phyloP scores from a whole-genome alignment of 2,888 invertebrate genomes.

The Apodemia hepburni region DNA sequence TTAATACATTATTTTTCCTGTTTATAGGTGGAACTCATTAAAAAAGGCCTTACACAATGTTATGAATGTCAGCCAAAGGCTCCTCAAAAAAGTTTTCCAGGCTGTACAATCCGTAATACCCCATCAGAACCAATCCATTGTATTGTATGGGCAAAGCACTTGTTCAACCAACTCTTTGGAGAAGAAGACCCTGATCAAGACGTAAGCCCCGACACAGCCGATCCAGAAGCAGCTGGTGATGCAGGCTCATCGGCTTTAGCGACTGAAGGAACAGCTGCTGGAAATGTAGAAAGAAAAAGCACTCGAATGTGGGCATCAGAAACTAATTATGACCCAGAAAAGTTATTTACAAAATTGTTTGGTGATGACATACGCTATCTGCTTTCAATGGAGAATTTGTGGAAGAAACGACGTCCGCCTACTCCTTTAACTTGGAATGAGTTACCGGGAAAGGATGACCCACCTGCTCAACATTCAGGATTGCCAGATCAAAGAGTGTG shows the following conservation, averaged over 20 bases:
- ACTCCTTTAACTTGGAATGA: constrained; percentile 87
- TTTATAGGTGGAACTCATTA: constrained; percentile 87
- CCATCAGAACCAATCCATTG: constrained; percentile 99
- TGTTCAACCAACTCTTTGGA: constrained; percentile 99
- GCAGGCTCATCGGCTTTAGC: constrained; percentile 82
- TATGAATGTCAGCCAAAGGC: constrained; percentile 98
- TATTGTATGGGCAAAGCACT: constrained; percentile 99
- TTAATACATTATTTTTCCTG: too few relatives aligned
- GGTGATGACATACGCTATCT: constrained; percentile 96
- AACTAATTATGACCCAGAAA: constrained; percentile 89
- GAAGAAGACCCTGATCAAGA: constrained; percentile 97
- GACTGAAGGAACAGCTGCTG: constrained; percentile 63
- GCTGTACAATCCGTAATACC: constrained; percentile 99
- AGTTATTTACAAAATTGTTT: constrained; percentile 96
- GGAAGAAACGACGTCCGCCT: constrained; percentile 95
- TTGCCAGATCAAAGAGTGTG: constrained; percentile 89
- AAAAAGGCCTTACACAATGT: constrained; percentile 94
- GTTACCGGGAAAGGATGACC: constrained; percentile 78
- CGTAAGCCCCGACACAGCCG: constrained; percentile 97
- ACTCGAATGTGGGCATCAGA: constrained; percentile 95
- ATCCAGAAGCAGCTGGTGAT: constrained; percentile 92
- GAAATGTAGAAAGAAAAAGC: constrained; percentile 82
- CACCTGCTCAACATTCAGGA: constrained; percentile 65
- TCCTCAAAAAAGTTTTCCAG: constrained; percentile 95
- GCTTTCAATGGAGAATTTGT: constrained; percentile 95